Conservation (phyloP, 2,113 vertebrate genomes). For the Planiliza haematocheilus region DNA sequence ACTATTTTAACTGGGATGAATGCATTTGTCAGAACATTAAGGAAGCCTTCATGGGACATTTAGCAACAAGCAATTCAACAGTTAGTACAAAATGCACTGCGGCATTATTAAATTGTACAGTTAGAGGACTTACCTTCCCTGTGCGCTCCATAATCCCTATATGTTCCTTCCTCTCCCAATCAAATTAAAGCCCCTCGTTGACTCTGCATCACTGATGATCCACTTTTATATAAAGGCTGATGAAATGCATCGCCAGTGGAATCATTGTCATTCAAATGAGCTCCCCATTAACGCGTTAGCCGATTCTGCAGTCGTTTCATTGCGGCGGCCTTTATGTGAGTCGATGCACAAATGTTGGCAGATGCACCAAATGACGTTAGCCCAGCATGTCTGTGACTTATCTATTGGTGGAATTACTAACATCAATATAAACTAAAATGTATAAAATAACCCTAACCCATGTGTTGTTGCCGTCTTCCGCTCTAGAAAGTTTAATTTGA, state of each 20-base stretch:
- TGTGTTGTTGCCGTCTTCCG: no score
- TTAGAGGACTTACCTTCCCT: conserved; percentile 58
- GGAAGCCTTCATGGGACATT: not conserved
- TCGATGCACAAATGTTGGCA: conserved; percentile 38
- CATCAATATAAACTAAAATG: no score
- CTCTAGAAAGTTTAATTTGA: no score
- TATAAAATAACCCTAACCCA: no score
- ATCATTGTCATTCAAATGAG: conserved; percentile 73
- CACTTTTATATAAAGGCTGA: conserved; percentile 67
- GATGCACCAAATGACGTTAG: not conserved
- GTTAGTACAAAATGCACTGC: not conserved
- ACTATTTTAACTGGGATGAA: not conserved
- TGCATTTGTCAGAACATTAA: conserved; percentile 3
- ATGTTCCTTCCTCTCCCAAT: conserved; percentile 30
- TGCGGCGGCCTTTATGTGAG: conserved; percentile 31
- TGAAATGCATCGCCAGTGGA: conserved; percentile 69
- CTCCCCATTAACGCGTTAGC: conserved; percentile 59
- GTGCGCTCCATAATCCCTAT: conserved; percentile 55
- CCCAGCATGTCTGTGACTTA: no score
- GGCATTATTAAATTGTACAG: not conserved
- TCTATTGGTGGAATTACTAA: no score
- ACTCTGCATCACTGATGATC: conserved; percentile 11
- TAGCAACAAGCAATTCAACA: not conserved
- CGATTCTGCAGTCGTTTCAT: conserved; percentile 62
- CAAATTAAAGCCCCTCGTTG: conserved; percentile 35